A percentile compares a stretch with the other conserved stretches of the same genome.
Conservation (phyloP, 1,140 invertebrate species). For the Pristionchus pacificus region DNA sequence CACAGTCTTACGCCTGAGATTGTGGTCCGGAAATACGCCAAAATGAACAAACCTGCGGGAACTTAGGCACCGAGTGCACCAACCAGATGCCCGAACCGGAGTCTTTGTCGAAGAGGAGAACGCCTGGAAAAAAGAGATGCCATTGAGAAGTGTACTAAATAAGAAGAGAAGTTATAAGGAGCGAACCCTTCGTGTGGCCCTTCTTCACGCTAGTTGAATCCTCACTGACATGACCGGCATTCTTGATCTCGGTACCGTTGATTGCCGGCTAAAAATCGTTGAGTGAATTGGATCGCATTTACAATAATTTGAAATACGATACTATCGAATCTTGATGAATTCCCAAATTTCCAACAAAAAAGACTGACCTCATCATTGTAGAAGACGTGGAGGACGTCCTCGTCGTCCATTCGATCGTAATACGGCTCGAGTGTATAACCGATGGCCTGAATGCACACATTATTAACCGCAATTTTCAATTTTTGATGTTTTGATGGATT, state of each 20-base stretch:
- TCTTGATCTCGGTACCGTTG: background rate
- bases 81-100: constrained; percentile 32
- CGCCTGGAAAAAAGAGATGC: constrained; percentile 25
- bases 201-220: background rate
- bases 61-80: constrained; percentile 39
- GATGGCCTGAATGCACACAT: constrained; percentile 33
- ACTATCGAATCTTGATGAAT: background rate
- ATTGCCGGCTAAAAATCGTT: background rate
- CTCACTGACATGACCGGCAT: background rate
- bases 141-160: too few species aligned
- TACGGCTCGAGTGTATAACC: constrained; percentile 42
- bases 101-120: constrained; percentile 35
- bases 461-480: too few species aligned
- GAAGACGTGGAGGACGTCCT: constrained; percentile 36
- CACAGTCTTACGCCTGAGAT: too few species aligned
- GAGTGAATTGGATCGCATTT: too few species aligned
- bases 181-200: background rate
- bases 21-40: too few species aligned
- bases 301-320: background rate
- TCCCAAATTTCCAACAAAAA: background rate
- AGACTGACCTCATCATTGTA: constrained; percentile 37
- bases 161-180: too few species aligned
- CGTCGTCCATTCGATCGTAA: constrained; percentile 26
- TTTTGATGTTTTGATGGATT: too few species aligned
- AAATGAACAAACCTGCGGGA: constrained; percentile 28